phyloP scores from a whole-genome alignment of 2,888 invertebrate genomes.

The Parnassius glacialis region DNA sequence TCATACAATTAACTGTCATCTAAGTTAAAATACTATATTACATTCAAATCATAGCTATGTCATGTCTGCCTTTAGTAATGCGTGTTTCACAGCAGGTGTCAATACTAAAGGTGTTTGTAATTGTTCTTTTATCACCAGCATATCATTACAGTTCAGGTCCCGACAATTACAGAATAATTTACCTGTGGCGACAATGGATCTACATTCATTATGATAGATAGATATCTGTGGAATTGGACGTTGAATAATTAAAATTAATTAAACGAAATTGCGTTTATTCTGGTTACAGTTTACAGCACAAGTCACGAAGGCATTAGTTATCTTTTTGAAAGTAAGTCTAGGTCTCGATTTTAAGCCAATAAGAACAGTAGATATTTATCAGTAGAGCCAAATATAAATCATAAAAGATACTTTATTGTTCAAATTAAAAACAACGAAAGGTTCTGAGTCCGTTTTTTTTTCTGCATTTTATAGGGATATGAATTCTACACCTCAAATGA shows the following conservation, averaged over 20 bases:
- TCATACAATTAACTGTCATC: background rate
- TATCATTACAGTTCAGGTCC: slow-evolving; percentile 22
- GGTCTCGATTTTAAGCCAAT: slow-evolving; percentile 15
- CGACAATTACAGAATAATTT: slow-evolving; percentile 32
- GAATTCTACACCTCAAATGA: too few species aligned
- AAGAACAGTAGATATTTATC: slow-evolving; percentile 4
- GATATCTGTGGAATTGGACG: slow-evolving; percentile 35
- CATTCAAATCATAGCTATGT: background rate
- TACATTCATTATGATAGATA: slow-evolving; percentile 48
- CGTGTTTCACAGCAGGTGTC: slow-evolving; percentile 27
- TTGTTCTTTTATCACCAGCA: slow-evolving; percentile 23
- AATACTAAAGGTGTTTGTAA: slow-evolving; percentile 18
- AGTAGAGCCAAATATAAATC: background rate
- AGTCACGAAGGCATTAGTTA: slow-evolving; percentile 28
- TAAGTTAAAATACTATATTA: background rate
- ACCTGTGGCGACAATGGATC: slow-evolving; percentile 35
- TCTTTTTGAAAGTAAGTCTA: slow-evolving; percentile 19
- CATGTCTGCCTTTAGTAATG: slow-evolving; percentile 14
- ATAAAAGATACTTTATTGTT: too few species aligned
- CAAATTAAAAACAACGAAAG: too few species aligned
- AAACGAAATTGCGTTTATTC: slow-evolving; percentile 17
- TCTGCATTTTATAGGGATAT: too few species aligned
- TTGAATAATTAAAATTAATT: slow-evolving; percentile 34
- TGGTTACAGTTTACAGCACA: slow-evolving; percentile 8
- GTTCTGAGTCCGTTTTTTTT: too few species aligned